Evolutionary conservation across 2,888 invertebrate genomes (phyloP).

Genomic region (Scelioninae gen. 1): DNA sequence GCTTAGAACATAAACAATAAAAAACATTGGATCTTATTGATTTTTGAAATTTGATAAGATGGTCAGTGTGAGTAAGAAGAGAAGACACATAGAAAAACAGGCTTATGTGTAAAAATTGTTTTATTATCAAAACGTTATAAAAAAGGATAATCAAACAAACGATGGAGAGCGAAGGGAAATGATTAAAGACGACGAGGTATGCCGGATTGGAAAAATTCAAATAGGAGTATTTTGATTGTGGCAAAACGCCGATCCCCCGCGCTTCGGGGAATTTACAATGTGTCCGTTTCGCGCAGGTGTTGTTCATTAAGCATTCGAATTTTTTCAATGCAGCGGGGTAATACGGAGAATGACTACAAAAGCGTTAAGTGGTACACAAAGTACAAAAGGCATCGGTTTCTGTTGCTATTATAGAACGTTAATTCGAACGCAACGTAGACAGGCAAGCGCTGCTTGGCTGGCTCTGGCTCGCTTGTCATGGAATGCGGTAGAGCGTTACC

Average conservation of each 20-base stretch:
- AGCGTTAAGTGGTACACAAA: slow-evolving; percentile 74
- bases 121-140: slow-evolving; percentile 69
- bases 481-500: slow-evolving; percentile 84
- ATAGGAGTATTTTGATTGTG: slow-evolving; percentile 45
- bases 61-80: background rate
- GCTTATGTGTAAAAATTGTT: slow-evolving; percentile 59
- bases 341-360: slow-evolving; percentile 72
- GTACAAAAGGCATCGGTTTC: slow-evolving; percentile 74
- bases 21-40: slow-evolving; percentile 1
- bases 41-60: background rate
- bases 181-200: slow-evolving; percentile 56
- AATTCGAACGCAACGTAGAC: slow-evolving; percentile 74
- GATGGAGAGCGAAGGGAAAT: slow-evolving; percentile 60
- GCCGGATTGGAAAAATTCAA: slow-evolving; percentile 67
- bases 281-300: slow-evolving; percentile 2
- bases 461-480: slow-evolving; percentile 78
- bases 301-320: slow-evolving; percentile 43
- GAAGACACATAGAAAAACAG: slow-evolving; percentile 23
- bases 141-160: slow-evolving; percentile 66
- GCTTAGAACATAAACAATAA: background rate
- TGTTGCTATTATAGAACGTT: slow-evolving; percentile 73
- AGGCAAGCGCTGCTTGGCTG: slow-evolving; percentile 76
- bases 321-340: slow-evolving; percentile 55
- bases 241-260: slow-evolving; percentile 6
- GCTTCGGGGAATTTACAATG: slow-evolving; percentile 9